These are phyloP conservation scores for Orchestia grillus DNA, from an alignment of 1,140 invertebrate species.

Conservation along the genomic window DNA sequence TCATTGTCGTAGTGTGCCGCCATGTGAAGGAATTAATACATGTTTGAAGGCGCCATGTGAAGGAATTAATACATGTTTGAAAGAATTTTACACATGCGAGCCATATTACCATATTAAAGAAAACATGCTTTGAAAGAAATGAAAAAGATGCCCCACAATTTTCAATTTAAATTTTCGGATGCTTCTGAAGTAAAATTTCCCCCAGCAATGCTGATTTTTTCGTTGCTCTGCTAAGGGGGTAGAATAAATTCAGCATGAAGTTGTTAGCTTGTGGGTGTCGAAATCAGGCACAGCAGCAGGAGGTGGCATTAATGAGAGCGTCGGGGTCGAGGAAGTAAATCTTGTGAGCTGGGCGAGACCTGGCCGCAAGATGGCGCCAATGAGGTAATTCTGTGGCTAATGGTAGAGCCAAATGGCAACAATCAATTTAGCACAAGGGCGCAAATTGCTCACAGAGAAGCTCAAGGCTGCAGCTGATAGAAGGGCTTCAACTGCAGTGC, in stretches of 20 bases:
- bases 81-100: too few relatives aligned
- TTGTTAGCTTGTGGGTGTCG: not conserved
- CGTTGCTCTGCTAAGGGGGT: not conserved
- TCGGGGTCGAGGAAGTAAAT: constrained; percentile 3
- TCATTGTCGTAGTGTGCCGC: too few relatives aligned
- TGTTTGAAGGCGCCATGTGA: too few relatives aligned
- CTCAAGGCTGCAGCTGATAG: not conserved
- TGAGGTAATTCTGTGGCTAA: constrained; percentile 52
- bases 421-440: constrained; percentile 50
- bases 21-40: too few relatives aligned
- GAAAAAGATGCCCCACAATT: too few relatives aligned
- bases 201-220: not conserved
- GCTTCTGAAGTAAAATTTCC: not conserved
- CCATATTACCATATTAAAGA: too few relatives aligned
- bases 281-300: constrained; percentile 30
- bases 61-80: too few relatives aligned
- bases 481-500: not conserved
- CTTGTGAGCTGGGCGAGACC: constrained; percentile 14
- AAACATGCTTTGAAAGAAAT: too few relatives aligned
- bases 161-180: too few relatives aligned
- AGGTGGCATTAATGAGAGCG: constrained; percentile 32
- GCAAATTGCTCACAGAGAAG: constrained; percentile 53
- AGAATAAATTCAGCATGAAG: not conserved
- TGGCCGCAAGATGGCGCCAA: constrained; percentile 49
- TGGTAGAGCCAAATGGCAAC: constrained; percentile 47